These are phyloP conservation scores for Calyptomena viridis DNA, from an alignment of 2,113 vertebrate species.

Conservation along the genomic window DNA sequence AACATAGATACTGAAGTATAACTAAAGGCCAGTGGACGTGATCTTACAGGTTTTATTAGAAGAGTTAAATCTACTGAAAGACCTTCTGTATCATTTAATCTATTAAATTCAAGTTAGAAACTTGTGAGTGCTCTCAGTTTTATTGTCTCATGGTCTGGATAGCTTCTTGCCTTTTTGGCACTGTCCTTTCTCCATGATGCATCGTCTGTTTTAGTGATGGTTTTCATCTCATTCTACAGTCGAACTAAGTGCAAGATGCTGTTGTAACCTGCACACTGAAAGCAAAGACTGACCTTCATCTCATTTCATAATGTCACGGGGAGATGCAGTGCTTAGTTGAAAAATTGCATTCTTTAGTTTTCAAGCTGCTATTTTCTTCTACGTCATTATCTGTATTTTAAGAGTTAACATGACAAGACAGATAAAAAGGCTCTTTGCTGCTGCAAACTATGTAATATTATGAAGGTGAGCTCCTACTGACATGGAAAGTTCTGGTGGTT, in stretches of 20 bases:
- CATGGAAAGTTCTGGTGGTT: constrained; percentile 4
- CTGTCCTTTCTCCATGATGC: not conserved
- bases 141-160: not conserved
- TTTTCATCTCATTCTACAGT: not conserved
- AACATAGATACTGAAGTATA: not conserved
- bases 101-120: not conserved
- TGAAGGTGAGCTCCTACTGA: not conserved
- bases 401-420: constrained; percentile 17
- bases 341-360: not conserved
- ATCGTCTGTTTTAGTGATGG: not conserved
- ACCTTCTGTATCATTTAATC: not conserved
- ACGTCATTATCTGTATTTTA: not conserved
- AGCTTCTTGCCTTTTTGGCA: not conserved
- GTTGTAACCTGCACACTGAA: not conserved
- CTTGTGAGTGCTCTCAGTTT: not conserved
- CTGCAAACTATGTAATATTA: not conserved
- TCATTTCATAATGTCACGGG: not conserved
- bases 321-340: not conserved
- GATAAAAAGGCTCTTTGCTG: not conserved
- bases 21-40: not conserved
- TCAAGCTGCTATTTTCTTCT: not conserved
- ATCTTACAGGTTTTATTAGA: not conserved
- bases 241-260: not conserved
- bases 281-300: not conserved
- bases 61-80: not conserved